phyloP scores from a whole-genome alignment of 2,888 invertebrate species.

The Heteropelma amictum region DNA sequence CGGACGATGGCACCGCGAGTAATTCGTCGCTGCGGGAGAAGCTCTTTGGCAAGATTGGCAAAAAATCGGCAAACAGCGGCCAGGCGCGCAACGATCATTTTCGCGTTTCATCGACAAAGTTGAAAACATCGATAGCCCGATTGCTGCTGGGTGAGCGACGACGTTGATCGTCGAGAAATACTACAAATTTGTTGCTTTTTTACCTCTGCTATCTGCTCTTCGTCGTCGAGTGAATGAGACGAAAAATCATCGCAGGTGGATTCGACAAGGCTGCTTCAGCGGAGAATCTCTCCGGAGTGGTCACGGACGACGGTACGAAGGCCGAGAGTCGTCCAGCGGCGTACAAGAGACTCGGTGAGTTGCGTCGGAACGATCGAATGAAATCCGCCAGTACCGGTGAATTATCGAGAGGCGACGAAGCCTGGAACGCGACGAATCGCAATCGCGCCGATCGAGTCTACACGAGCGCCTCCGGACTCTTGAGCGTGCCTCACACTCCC shows the following conservation, averaged over 20 bases:
- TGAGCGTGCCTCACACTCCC: slow-evolving; percentile 67
- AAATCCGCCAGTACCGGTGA: slow-evolving; percentile 76
- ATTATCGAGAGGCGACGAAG: slow-evolving; percentile 58
- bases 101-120: slow-evolving; percentile 28
- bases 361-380: slow-evolving; percentile 65
- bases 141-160: slow-evolving; percentile 48
- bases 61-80: neutral
- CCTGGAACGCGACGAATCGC: slow-evolving; percentile 24
- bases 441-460: slow-evolving; percentile 15
- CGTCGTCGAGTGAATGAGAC: neutral
- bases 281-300: slow-evolving; percentile 68
- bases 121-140: slow-evolving; percentile 47
- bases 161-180: neutral
- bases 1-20: slow-evolving; percentile 13
- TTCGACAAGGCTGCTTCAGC: slow-evolving; percentile 71
- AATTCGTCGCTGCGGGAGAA: slow-evolving; percentile 59
- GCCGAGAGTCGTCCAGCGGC: slow-evolving; percentile 31
- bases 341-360: slow-evolving; percentile 58
- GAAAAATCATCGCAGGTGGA: slow-evolving; percentile 54
- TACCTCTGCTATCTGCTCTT: neutral
- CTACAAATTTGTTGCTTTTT: no score
- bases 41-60: slow-evolving; percentile 62
- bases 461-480: slow-evolving; percentile 44
- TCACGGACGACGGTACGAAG: slow-evolving; percentile 36
- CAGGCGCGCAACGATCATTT: neutral